A percentile compares a stretch with the other conserved stretches of the same genome.
phyloP scores from a whole-genome alignment of 2,113 vertebrate genomes.

The Paracanthobrama guichenoti region DNA sequence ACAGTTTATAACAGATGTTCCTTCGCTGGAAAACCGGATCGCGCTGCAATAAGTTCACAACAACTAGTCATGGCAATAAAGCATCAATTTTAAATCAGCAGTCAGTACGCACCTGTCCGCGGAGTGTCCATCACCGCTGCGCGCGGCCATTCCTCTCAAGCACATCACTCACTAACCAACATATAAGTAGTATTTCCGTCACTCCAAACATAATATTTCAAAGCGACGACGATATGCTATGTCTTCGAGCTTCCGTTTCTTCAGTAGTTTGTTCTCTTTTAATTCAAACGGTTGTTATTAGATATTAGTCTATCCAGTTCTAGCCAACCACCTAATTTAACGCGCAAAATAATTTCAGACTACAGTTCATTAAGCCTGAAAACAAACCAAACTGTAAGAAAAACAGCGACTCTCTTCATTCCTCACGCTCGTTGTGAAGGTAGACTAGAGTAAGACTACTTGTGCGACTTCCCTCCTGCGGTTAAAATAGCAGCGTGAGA shows the following conservation, averaged over 20 bases:
- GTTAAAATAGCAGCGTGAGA: background rate
- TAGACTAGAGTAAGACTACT: background rate
- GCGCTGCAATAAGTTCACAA: background rate
- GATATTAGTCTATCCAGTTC: background rate
- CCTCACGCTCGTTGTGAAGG: background rate
- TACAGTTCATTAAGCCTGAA: background rate
- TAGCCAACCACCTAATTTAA: background rate
- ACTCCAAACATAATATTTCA: conserved; percentile 17
- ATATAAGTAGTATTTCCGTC: background rate
- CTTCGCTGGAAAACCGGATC: background rate
- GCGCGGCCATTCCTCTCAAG: background rate
- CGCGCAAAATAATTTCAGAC: background rate
- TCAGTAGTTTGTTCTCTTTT: background rate
- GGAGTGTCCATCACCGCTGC: conserved; percentile 26
- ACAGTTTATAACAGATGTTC: background rate
- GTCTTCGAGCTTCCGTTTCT: background rate
- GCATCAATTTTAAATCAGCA: background rate
- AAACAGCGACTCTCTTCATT: background rate
- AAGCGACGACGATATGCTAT: background rate
- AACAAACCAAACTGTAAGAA: background rate
- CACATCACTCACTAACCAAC: background rate
- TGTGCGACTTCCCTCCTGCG: background rate
- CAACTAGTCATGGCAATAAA: background rate
- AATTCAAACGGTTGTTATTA: background rate
- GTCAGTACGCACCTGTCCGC: conserved; percentile 41